phyloP scores from a whole-genome alignment of 2,888 invertebrate genomes.

The Drosophila infuscata region DNA sequence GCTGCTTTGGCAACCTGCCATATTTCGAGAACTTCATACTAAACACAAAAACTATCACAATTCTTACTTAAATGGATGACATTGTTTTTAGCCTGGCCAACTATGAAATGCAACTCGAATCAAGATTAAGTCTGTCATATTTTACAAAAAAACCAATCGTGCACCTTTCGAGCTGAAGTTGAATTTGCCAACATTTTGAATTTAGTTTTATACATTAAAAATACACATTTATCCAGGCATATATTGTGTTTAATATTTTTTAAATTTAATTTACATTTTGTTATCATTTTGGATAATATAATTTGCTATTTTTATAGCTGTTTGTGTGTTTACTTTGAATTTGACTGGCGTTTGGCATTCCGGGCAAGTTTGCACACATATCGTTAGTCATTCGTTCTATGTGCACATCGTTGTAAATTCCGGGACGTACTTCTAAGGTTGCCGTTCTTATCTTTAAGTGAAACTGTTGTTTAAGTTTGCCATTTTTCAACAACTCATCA shows the following conservation, averaged over 20 bases:
- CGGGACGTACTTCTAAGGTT: conserved; percentile 23
- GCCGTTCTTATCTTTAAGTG: conserved; percentile 35
- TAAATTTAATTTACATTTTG: not conserved
- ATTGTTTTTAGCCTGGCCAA: not conserved
- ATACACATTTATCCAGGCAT: not conserved
- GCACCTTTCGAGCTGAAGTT: not conserved
- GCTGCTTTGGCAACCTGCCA: not conserved
- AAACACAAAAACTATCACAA: conserved; percentile 23
- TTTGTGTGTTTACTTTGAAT: conserved; percentile 27
- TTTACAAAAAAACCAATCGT: not conserved
- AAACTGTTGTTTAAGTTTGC: conserved; percentile 81
- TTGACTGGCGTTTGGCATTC: conserved; percentile 2
- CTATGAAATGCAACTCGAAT: not conserved
- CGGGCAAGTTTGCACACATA: conserved; percentile 16
- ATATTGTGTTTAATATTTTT: not conserved
- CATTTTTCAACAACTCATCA: conserved; percentile 81
- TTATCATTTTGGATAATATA: not conserved
- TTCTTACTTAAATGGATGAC: conserved; percentile 6
- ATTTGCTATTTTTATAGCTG: not conserved
- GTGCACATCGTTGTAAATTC: conserved; percentile 48
- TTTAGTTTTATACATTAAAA: not conserved
- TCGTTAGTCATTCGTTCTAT: conserved; percentile 54
- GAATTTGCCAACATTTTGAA: not conserved
- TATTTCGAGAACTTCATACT: conserved; percentile 15
- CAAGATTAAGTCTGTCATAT: not conserved